Percentiles rank a stretch among this genome's conserved stretches.
Conservation (phyloP, 2,797 vertebrate genomes). For the Leuciscus waleckii region DNA sequence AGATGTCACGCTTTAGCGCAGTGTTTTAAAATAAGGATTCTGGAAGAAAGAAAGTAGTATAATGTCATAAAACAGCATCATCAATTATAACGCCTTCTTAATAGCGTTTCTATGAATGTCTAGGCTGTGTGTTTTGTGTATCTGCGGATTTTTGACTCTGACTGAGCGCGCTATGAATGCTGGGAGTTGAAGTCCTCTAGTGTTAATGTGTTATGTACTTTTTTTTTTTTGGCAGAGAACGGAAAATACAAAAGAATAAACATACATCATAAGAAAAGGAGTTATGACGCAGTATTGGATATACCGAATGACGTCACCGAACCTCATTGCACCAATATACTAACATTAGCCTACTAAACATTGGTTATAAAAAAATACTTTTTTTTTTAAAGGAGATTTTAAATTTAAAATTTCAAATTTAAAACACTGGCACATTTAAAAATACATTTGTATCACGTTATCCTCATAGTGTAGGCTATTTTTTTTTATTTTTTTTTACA, state of each 20-base stretch:
- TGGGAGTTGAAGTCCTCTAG: conserved; percentile 73
- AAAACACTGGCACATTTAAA: not conserved
- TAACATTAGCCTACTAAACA: conserved; percentile 13
- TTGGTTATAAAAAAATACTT: conserved; percentile 19
- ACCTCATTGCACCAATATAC: conserved; percentile 66
- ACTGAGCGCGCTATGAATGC: conserved; percentile 59
- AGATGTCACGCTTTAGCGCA: conserved; percentile 49
- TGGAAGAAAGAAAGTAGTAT: conserved; percentile 61
- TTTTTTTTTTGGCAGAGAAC: too few relatives aligned
- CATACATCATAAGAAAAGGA: not conserved
- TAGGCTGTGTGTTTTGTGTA: conserved; percentile 62
- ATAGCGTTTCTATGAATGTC: conserved; percentile 74
- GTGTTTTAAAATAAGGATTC: conserved; percentile 63
- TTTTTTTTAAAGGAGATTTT: not conserved
- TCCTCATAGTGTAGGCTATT: not conserved
- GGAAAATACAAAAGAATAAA: too few relatives aligned
- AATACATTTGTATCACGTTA: not conserved
- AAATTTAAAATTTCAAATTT: too few relatives aligned
- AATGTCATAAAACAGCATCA: conserved; percentile 48
- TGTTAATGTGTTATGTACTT: not conserved
- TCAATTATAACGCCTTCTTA: conserved; percentile 65
- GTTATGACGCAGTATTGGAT: conserved; percentile 58
- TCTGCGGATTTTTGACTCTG: conserved; percentile 53
- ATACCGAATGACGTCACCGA: conserved; percentile 66
- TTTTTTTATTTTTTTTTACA: not conserved